Percentiles rank a stretch among this genome's conserved stretches.
Evolutionary conservation across 2,113 vertebrate species (phyloP).

Genomic region (Cyrtonyx montezumae): DNA sequence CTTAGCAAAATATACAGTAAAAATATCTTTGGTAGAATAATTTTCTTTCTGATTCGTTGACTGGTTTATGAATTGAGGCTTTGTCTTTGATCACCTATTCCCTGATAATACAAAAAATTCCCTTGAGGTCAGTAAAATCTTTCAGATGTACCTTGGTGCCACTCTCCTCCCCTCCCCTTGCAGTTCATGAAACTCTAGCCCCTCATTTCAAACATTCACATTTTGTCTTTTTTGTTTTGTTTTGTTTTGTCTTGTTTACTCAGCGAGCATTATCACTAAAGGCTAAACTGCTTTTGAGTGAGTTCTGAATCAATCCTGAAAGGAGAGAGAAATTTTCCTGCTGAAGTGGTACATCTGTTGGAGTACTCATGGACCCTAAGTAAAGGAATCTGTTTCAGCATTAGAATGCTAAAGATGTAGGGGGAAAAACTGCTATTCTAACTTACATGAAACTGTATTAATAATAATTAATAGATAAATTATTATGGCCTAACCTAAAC

Average conservation of each 20-base stretch:
- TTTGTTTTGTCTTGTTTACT: neutral
- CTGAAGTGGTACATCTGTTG: neutral
- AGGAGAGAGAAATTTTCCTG: neutral
- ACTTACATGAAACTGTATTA: neutral
- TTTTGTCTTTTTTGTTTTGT: neutral
- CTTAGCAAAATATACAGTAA: neutral
- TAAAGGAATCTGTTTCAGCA: neutral
- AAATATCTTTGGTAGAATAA: neutral
- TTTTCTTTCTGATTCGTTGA: neutral
- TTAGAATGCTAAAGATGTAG: neutral
- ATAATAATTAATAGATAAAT: constrained; percentile 34
- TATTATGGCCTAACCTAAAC: neutral
- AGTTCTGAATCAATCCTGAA: neutral
- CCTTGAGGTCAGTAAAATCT: neutral
- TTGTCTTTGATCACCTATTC: neutral
- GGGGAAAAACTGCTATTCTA: neutral
- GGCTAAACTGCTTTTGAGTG: neutral
- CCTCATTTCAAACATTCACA: neutral
- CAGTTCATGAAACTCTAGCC: accelerated
- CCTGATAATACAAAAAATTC: neutral
- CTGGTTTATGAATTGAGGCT: neutral
- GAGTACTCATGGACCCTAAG: accelerated
- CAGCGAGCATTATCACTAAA: neutral
- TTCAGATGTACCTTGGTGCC: neutral
- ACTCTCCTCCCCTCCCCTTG: neutral